Evolutionary conservation across 2,113 vertebrate species (phyloP), one percentile per base, ranked within the genome.

Genomic region (Lophura nycthemera): DNA sequence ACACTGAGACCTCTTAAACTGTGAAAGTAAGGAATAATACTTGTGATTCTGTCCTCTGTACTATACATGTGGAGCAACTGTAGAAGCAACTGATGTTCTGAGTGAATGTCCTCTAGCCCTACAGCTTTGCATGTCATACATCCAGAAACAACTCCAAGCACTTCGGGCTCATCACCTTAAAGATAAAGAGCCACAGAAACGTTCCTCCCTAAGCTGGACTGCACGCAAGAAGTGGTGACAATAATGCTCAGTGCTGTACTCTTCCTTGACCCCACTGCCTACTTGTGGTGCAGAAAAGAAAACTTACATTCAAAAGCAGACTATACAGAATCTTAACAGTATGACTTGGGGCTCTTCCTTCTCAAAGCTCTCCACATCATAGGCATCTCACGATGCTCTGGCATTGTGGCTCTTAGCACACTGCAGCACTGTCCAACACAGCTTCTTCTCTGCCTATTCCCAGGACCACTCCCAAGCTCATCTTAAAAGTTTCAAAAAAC

Each of bases 301-400:
- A 70, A 32, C 19, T 38, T 32, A 8, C 30, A 42, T 66, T 74
- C 42, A 50, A 74, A 74, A 83, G 69, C 8, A 79, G 85, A 71
- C 83, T 64, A 85, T 66, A 56, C 36, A 42, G 29, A 43, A 63
- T 11, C 10, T 56, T 71, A 74, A 47, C 34, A 74, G 16, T 30
- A 88, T 83, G 25, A 52, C 42, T 74, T 74, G 34, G 80, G 38
- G 13, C 25, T 77, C 38, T 74, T 6, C 8, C 47, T 32, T 71
- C 47, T 47, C 29, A 47, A 42, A 64, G 29, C 1, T 86, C 24
- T 63, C 40, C 29, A 54, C 0, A 1, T 6, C 15, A 27, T 9
- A 0, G 0, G 8, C 20, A 14, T 7, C 32, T 15, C 0, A 0
- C 42, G 7, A 43, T n/a, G 13, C 10, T 27, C 42, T 61, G 73